Conservation (phyloP, 2,797 vertebrate genomes). For the Anguilla anguilla region DNA sequence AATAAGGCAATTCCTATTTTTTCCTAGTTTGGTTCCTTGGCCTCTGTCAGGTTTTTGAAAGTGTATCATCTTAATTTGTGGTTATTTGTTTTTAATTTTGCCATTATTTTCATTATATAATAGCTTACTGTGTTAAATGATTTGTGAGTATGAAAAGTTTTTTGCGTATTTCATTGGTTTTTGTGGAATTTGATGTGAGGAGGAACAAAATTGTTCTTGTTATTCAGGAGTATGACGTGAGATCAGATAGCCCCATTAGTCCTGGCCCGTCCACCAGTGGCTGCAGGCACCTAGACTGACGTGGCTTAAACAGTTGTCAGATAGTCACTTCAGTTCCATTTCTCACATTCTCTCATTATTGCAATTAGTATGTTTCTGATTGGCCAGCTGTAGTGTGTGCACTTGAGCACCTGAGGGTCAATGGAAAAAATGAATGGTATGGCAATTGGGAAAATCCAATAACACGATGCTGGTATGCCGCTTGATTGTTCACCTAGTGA, state of each 20-base stretch:
- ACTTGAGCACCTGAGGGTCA: not conserved
- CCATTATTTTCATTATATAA: not conserved
- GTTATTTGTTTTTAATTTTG: not conserved
- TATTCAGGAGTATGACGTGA: not conserved
- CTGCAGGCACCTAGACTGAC: not conserved
- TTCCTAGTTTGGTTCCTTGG: not conserved
- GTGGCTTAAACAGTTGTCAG: not conserved
- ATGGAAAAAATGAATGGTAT: not conserved
- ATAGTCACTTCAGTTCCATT: not conserved
- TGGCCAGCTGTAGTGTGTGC: not conserved
- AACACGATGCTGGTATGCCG: not conserved
- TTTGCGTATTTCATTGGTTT: not conserved
- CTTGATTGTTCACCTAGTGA: not conserved
- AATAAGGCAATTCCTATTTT: not conserved
- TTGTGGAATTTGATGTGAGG: not conserved
- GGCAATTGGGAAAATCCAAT: conserved; percentile 6
- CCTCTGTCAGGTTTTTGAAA: not conserved
- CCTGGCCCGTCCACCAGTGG: not conserved
- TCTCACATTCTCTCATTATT: not conserved
- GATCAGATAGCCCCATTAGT: not conserved
- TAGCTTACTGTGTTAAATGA: not conserved
- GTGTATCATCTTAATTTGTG: not conserved
- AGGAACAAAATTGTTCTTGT: not conserved
- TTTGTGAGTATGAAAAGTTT: not conserved
- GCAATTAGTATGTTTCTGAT: not conserved